Conservation (phyloP, 2,888 invertebrate genomes). For the Terebella lapidaria region DNA sequence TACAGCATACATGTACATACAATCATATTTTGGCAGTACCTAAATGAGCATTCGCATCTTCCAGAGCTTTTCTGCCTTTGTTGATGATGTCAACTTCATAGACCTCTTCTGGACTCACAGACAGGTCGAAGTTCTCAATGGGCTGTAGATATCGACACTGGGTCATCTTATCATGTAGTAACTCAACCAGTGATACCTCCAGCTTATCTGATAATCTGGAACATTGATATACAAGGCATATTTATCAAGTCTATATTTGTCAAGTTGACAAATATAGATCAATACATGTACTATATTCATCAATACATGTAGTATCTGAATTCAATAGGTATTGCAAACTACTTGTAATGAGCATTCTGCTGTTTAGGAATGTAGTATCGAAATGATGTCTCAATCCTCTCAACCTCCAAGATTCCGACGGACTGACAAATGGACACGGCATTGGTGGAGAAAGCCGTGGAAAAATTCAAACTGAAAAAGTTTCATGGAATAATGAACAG, state of each 20-base stretch:
- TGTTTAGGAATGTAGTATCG: too few species aligned
- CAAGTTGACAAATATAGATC: background rate
- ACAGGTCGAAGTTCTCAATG: constrained; percentile 59
- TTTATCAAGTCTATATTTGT: background rate
- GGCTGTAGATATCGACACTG: constrained; percentile 72
- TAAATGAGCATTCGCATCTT: constrained; percentile 71
- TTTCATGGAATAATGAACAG: too few species aligned
- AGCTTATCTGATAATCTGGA: too few species aligned
- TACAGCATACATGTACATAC: too few species aligned
- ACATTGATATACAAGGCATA: background rate
- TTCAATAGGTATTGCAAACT: too few species aligned
- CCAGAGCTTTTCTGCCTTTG: constrained; percentile 73
- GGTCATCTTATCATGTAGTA: constrained; percentile 85
- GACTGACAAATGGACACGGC: constrained; percentile 89
- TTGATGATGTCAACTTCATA: constrained; percentile 77
- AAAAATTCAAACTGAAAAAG: constrained; percentile 66
- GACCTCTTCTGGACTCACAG: constrained; percentile 65
- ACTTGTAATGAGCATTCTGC: too few species aligned
- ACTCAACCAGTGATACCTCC: constrained; percentile 23
- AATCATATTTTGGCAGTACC: too few species aligned
- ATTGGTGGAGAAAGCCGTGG: constrained; percentile 92
- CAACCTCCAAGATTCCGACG: constrained; percentile 70
- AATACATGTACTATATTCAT: too few species aligned
- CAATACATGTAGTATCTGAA: too few species aligned
- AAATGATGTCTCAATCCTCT: constrained; percentile 66